A percentile compares a stretch with the other conserved stretches of the same genome.
These are phyloP conservation scores for Caenorhabditis uteleia DNA, from an alignment of 2,888 invertebrate species.

Conservation along the genomic window DNA sequence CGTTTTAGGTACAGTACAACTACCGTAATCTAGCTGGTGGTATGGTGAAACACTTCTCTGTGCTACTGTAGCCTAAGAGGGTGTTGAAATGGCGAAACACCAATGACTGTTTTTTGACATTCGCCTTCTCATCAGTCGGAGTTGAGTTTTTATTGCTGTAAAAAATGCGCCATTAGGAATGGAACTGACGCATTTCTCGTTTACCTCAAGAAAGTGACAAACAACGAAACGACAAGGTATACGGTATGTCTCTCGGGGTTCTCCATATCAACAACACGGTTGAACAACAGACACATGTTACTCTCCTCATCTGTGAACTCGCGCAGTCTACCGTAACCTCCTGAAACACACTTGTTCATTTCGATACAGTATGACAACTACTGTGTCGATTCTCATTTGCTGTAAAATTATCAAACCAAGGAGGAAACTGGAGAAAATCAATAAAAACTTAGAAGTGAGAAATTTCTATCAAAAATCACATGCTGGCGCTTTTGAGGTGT, in stretches of 20 bases:
- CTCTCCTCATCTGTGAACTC: slow-evolving; percentile 85
- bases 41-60: slow-evolving; percentile 88
- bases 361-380: too few relatives aligned
- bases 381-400: too few relatives aligned
- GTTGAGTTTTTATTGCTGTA: slow-evolving; percentile 51
- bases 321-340: slow-evolving; percentile 78
- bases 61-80: slow-evolving; percentile 88
- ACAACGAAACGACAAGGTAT: slow-evolving; percentile 88
- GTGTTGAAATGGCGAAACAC: slow-evolving; percentile 90
- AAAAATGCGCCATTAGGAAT: too few relatives aligned
- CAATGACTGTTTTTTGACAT: slow-evolving; percentile 77
- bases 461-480: too few relatives aligned
- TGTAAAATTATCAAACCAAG: too few relatives aligned
- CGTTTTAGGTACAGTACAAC: background rate
- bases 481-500: too few relatives aligned
- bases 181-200: background rate
- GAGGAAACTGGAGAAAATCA: too few relatives aligned
- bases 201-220: slow-evolving; percentile 78
- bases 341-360: slow-evolving; percentile 24
- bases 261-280: slow-evolving; percentile 88
- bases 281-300: slow-evolving; percentile 81
- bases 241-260: slow-evolving; percentile 94
- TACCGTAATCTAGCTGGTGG: slow-evolving; percentile 84
- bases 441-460: too few relatives aligned
- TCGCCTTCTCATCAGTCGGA: slow-evolving; percentile 65